phyloP scores from a whole-genome alignment of 2,888 invertebrate species.

The Maniola hyperantus region DNA sequence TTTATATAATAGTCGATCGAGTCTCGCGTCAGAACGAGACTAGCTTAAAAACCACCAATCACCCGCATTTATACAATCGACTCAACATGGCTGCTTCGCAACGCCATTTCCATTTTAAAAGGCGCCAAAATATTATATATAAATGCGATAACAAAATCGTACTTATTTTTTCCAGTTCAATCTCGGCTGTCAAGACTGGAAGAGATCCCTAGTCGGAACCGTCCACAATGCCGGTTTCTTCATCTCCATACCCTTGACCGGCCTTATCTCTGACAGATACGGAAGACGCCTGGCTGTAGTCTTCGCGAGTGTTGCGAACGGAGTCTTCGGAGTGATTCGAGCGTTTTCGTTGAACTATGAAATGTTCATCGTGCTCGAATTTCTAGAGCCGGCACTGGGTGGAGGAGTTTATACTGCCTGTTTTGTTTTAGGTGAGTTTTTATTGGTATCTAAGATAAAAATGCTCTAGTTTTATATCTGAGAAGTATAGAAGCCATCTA shows the following conservation, averaged over 20 bases:
- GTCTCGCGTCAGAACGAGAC: too few species aligned
- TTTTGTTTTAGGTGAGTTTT: constrained; percentile 82
- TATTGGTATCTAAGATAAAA: neutral
- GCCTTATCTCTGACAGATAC: constrained; percentile 86
- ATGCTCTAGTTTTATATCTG: neutral
- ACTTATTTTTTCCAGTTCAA: constrained; percentile 82
- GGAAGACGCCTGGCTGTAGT: constrained; percentile 85
- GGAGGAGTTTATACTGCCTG: constrained; percentile 83
- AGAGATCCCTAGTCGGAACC: constrained; percentile 88
- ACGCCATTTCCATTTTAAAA: too few species aligned
- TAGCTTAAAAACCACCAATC: too few species aligned
- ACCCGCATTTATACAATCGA: too few species aligned
- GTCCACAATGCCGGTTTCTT: constrained; percentile 89
- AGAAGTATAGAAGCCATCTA: too few species aligned
- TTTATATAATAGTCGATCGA: too few species aligned
- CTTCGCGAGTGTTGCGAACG: constrained; percentile 79
- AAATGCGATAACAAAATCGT: too few species aligned
- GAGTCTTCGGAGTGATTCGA: constrained; percentile 80
- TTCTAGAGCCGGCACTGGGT: constrained; percentile 82
- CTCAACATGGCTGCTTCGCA: too few species aligned
- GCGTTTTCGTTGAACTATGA: constrained; percentile 82
- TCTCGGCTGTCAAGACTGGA: constrained; percentile 88
- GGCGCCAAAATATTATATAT: too few species aligned
- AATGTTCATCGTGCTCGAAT: constrained; percentile 83
- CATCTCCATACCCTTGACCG: constrained; percentile 87